Conservation (phyloP, 35 echinoderm and acorn worm genomes). For the Chiridota heheva region DNA sequence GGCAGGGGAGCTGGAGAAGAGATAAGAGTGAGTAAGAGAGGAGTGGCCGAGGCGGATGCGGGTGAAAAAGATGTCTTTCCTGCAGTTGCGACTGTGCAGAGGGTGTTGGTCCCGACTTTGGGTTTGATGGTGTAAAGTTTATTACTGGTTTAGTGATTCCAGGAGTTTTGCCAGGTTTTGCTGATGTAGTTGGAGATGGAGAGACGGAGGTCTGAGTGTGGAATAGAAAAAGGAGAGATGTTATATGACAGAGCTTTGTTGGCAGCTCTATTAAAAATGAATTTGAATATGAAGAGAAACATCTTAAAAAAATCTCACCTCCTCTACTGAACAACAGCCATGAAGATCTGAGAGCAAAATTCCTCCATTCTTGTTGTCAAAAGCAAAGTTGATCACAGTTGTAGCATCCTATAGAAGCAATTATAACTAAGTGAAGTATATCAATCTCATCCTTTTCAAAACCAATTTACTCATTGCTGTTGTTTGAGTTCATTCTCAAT, state of each 20-base stretch:
- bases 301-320: slow-evolving; percentile 54
- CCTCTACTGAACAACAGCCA: slow-evolving; percentile 67
- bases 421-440: slow-evolving; percentile 11
- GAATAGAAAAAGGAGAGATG: background rate
- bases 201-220: background rate
- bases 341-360: slow-evolving; percentile 59
- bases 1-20: too few relatives aligned
- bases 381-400: slow-evolving; percentile 64
- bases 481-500: background rate
- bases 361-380: slow-evolving; percentile 65
- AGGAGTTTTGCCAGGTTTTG: too few relatives aligned
- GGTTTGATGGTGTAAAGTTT: too few relatives aligned
- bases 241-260: background rate
- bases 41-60: too few relatives aligned
- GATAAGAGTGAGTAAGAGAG: too few relatives aligned
- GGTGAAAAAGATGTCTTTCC: too few relatives aligned
- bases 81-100: too few relatives aligned
- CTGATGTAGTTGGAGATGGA: too few relatives aligned
- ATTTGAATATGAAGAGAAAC: background rate
- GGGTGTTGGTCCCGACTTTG: too few relatives aligned
- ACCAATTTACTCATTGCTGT: background rate
- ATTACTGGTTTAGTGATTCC: too few relatives aligned
- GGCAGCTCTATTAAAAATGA: background rate
- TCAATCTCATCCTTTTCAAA: background rate
- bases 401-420: slow-evolving; percentile 58